Evolutionary conservation across 2,113 vertebrate species (phyloP), one percentile per base, ranked within the genome.

Genomic region (Clarias macrocephalus): DNA sequence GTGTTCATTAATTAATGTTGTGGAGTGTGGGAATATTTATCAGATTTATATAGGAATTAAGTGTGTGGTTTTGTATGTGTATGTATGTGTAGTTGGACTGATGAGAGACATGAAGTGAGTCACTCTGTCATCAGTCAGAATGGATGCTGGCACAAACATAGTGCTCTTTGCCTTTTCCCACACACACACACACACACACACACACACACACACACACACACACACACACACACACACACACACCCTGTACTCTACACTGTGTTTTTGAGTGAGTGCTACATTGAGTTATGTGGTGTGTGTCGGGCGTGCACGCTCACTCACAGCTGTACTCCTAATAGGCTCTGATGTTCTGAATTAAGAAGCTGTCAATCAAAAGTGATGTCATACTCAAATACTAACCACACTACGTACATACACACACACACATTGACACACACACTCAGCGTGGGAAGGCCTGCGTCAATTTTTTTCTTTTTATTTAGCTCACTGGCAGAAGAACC

Each of bases 41-140:
- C 54, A 57, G 54, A 57, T 30, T 83, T 83, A 28, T 7, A 54
- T 70, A 19, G 72, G 28, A 54, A 37, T 66, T 48, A 7, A 15
- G 42, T 48, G 56, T 62, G 18, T 66, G 59, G 57, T 52, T 4
- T 57, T 70, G 28, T 70, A 21, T 65, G 62, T 48, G 37, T 28
- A 19, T 75, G 80, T 83, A n/a, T 56, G 63, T 83, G 72, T 82
- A 48, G 25, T 56, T 80, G 66, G n/a, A 63, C 68, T 87, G 57
- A 25, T 33, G 89, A 48, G 56, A 84, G 66, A 25, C 56, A 21
- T 72, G 75, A 56, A 19, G 76, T 84, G 82, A 72, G 82, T 85
- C 89, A 89, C 73, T 59, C 89, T 82, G 91, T 90, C 93, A 94
- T 94, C 94, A 95, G 92, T 91, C 89, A 93, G 93, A 95, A 94